Evolutionary conservation across 37 sponge, comb jelly and placozoan species (phyloP), one percentile per base, ranked within the genome.

Genomic region (Beroe forskalii): DNA sequence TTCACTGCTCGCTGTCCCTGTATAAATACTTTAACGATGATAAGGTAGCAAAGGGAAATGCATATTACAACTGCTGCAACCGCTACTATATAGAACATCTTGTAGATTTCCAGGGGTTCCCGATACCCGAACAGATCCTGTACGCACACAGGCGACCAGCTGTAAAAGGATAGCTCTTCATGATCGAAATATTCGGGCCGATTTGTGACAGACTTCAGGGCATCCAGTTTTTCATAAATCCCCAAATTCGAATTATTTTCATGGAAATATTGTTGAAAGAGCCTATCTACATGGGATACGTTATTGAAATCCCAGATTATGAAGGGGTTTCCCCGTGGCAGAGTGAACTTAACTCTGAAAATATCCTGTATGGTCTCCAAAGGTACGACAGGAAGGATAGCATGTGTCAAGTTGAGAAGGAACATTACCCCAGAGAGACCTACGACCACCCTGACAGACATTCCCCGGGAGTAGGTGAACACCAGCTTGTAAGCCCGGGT

Each of bases 91-190:
- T 72, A 72, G 38, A 3, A 3, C 39, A 27, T 22, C 35, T 72
- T 72, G 75, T 72, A 72, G 9, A 3, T 30, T 3, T 20, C 9
- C 75, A 72, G 19, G 12, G 75, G 14, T 3, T 72, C 40, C 4
- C 75, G 28, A 39, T 72, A 63, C 2, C n/a, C 40, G 31, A 30
- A 72, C 38, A 72, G 19, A 6, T 72, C 75, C 3, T 32, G 75
- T 3, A 72, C 75, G 20, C 75, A 72, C 1, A 72, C 75, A 4
- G 75, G 75, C 9, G 75, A 17, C 75, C 75, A 72, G 35, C 40
- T 72, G 40, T 72, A 72, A 37, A 72, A 38, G 3, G 75, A 72
- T 20, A 72, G 75, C 8, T 72, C 75, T 17, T 30, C 14, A 30
- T 72, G 35, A 6, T 27, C 36, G 38, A 72, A 72, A 6, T 35